phyloP scores from a whole-genome alignment of 2,797 vertebrate genomes.

The Mallotus villosus region DNA sequence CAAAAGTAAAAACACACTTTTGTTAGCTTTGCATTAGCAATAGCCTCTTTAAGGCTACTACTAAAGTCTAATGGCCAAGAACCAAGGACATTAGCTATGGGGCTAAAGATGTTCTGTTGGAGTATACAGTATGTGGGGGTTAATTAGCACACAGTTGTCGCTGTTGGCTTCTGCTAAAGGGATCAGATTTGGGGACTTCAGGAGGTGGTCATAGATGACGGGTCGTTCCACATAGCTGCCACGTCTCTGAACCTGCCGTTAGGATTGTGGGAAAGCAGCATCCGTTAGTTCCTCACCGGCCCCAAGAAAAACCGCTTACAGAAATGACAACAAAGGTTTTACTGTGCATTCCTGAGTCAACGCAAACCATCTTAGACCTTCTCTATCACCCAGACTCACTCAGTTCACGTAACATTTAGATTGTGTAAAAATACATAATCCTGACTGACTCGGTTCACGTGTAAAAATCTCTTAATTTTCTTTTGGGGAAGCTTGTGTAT shows the following conservation, averaged over 20 bases:
- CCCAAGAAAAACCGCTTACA: constrained; percentile 43
- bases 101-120: constrained; percentile 40
- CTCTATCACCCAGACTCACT: constrained; percentile 23
- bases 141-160: constrained; percentile 43
- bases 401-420: constrained; percentile 19
- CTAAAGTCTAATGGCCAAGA: constrained; percentile 41
- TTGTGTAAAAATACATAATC: constrained; percentile 22
- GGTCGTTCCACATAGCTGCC: constrained; percentile 82
- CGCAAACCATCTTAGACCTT: constrained; percentile 18
- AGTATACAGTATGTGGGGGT: constrained; percentile 48
- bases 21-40: constrained; percentile 31
- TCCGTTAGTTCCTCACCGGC: constrained; percentile 61
- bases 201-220: constrained; percentile 79
- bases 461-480: constrained; percentile 30
- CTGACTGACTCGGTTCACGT: constrained; percentile 33
- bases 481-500: background rate
- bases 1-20: constrained; percentile 48
- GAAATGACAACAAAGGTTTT: constrained; percentile 29
- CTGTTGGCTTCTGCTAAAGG: constrained; percentile 63
- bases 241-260: constrained; percentile 81
- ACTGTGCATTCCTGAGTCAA: constrained; percentile 17
- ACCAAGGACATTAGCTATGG: constrained; percentile 34
- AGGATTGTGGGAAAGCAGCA: constrained; percentile 73
- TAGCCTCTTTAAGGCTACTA: constrained; percentile 44
- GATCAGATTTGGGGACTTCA: constrained; percentile 70